phyloP scores from a whole-genome alignment of 2,113 vertebrate genomes.

The Gallinago paraguaiae region DNA sequence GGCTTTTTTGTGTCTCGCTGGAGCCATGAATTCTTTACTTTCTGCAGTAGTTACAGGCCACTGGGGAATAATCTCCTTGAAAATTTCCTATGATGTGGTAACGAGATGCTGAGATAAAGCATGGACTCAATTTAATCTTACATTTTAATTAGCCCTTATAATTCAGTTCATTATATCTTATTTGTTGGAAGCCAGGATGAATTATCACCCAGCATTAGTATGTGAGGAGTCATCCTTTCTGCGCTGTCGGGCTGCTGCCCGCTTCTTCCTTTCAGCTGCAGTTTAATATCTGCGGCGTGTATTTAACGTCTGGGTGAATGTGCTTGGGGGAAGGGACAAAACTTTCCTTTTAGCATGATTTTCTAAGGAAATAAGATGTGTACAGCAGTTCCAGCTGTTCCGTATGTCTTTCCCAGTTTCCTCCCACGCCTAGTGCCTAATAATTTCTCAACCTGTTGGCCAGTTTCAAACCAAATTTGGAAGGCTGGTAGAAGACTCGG shows the following conservation, averaged over 20 bases:
- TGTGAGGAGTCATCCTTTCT: not conserved
- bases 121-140: not conserved
- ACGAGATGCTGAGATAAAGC: not conserved
- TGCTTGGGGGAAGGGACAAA: not conserved
- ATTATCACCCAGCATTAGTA: not conserved
- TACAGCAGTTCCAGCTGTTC: not conserved
- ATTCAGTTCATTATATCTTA: not conserved
- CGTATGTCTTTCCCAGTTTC: not conserved
- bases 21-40: not conserved
- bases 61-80: not conserved
- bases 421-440: not conserved
- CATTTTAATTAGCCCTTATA: not conserved
- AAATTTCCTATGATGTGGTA: not conserved
- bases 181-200: not conserved
- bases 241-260: not conserved
- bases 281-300: not conserved
- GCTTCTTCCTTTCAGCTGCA: not conserved
- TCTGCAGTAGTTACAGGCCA: not conserved
- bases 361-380: not conserved
- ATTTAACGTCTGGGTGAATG: not conserved
- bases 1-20: not conserved
- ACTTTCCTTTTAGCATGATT: not conserved
- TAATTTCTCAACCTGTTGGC: not conserved
- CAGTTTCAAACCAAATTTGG: not conserved
- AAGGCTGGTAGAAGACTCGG: not conserved